Base-by-base conservation (phyloP, 2,113 vertebrate species). In the Charina bottae region DNA sequence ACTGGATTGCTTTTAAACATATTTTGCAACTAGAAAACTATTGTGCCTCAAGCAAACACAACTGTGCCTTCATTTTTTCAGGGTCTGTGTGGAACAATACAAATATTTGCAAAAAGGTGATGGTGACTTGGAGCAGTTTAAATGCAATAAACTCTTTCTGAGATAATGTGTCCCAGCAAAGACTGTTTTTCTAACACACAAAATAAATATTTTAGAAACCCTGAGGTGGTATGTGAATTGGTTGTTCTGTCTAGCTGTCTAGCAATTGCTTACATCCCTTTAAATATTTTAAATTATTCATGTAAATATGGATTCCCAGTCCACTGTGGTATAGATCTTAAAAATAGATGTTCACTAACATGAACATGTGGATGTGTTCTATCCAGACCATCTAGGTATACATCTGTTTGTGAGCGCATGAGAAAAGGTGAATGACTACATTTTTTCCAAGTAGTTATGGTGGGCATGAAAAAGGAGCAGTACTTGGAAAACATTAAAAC, bases 381-480 rank as follows among this genome's bases (percentile, higher is more conserved):
- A 46, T 89, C 94, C 0, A 8, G 33, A 2, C 90, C 90, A 87
- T 88, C 92, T 92, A 93, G 89, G 15, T 9, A 23, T 54, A 86
- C 92, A 0, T 55, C 0, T 91, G 89, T 55, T 89, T 6, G 0
- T 37, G 93, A 96, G 88, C 94, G 92, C 92, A n/a, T 68, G 89
- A 94, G 88, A 96, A 91, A 68, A 91, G 56, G 94, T 90, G 59
- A 89, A 94, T 96, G 96, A 87, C 49, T 78, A 56, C 55, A 28
- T 94, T 92, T 94, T 92, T 93, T 93, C 0, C 93, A 90, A 2
- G 37, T 92, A 85, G 3, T 46, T 49, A 53, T 60, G 33, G 88
- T 78, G 87, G 87, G 4, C 54, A 15, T 37, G 42, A 93, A 95
- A 88, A 92, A 89, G 90, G 91, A 90, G 1, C 0, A 46, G 92